Base-by-base conservation (phyloP, 2,888 invertebrate species). In the Catocala sponsa region DNA sequence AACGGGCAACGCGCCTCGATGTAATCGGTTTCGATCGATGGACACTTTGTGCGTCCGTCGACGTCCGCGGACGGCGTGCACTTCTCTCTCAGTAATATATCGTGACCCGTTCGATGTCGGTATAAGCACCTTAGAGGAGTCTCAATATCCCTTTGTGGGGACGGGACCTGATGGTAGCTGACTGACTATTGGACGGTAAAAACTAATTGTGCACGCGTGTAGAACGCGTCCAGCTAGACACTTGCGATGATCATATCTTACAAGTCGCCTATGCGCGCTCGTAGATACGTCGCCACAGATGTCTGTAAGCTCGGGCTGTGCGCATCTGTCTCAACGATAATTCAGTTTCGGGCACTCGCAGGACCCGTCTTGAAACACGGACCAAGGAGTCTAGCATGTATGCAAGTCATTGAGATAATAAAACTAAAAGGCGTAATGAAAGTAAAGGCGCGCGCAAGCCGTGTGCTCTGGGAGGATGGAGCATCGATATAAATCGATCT, bases 321-420 rank as follows among this genome's bases (percentile, higher is more conserved):
- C 79, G 79, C 76, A 84, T 78, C 77, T 78, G 76, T 76, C 88
- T 85, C 83, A 63, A 83, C 84, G 89, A 86, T 89, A 89, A 81
- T 86, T 86, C 82, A 80, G 89, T 83, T 89, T 91, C 83, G 87
- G 89, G 86, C 86, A 87, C 88, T 92, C 89, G 90, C 94, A 92
- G 95, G 96, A 95, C 96, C 96, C 96, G 96, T 96, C 96, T 96
- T 96, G 96, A 85, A 85, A 84, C 85, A 84, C 85, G 85, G 85
- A 85, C 84, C 84, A 84, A 83, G 85, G 85, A 85, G 85, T 83
- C 82, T 83, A 83, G 81, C 96, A 95, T 95, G 95, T 96, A 92
- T 95, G 96, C 96, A 93, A 96, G 96, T 96, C 95, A 95, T 94
- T 94, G 95, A 95, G 95, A 91, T 77, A 73, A 71, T 82, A 83